Conservation (phyloP, 2,113 vertebrate species). For the Crotalus horridus region DNA sequence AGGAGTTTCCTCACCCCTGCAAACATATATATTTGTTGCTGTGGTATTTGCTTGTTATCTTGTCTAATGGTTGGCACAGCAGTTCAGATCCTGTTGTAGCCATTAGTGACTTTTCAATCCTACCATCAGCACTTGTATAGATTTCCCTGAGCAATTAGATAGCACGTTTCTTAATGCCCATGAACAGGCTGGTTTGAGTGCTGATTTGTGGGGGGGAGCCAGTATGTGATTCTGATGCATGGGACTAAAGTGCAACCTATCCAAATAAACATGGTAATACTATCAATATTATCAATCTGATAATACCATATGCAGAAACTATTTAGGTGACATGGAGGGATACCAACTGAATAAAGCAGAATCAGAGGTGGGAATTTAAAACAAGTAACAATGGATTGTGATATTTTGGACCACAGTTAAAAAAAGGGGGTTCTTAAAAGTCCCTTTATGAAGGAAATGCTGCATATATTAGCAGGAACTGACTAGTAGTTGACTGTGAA, state of each 20-base stretch:
- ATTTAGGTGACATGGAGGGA: background rate
- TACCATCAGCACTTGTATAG: conserved; percentile 10
- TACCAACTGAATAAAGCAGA: background rate
- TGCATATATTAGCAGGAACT: background rate
- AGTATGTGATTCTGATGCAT: conserved; percentile 4
- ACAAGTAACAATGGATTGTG: background rate
- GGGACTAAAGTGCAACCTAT: background rate
- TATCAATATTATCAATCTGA: background rate
- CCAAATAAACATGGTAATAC: background rate
- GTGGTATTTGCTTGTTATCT: background rate
- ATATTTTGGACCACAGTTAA: background rate
- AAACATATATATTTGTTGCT: background rate
- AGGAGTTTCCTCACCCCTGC: background rate
- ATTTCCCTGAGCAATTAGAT: background rate
- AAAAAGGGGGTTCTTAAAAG: background rate
- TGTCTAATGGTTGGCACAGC: background rate
- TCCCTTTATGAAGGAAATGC: background rate
- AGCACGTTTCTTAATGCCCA: conserved; percentile 12
- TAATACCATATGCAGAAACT: background rate
- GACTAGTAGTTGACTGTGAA: background rate
- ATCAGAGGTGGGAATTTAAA: background rate
- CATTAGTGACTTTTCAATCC: background rate
- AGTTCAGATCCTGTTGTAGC: conserved; percentile 28
- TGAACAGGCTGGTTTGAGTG: conserved; percentile 4
- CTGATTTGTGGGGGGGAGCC: conserved; percentile 23